Evolutionary conservation across 2,888 invertebrate species (phyloP).

Genomic region (Erebia aethiops): DNA sequence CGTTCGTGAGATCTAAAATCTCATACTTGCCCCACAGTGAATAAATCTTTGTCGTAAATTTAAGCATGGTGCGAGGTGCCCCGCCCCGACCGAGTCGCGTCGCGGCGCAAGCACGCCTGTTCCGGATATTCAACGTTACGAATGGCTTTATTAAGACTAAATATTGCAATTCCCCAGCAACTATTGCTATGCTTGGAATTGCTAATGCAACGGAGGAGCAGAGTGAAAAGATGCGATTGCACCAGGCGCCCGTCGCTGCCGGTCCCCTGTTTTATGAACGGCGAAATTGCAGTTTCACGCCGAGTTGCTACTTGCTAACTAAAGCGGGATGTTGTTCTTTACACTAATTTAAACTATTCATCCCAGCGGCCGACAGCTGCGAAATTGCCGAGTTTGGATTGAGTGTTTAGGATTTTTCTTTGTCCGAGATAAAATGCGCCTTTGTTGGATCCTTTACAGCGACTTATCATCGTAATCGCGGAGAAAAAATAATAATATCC

Average conservation of each 20-base stretch:
- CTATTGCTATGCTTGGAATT: conserved; percentile 74
- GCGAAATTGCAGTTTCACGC: conserved; percentile 72
- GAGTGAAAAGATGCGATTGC: conserved; percentile 76
- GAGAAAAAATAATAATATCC: conserved; percentile 57
- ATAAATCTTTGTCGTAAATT: conserved; percentile 66
- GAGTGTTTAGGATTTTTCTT: conserved; percentile 38
- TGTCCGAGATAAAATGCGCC: conserved; percentile 32
- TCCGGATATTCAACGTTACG: conserved; percentile 74
- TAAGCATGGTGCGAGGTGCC: conserved; percentile 49
- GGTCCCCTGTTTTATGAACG: conserved; percentile 71
- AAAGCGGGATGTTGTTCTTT: conserved; percentile 60
- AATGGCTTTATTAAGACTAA: conserved; percentile 80
- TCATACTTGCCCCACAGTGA: conserved; percentile 30
- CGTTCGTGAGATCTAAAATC: no score
- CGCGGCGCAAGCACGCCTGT: conserved; percentile 58
- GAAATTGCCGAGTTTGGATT: conserved; percentile 41
- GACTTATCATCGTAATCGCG: conserved; percentile 50
- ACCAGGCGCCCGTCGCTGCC: conserved; percentile 54
- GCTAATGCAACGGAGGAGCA: conserved; percentile 67
- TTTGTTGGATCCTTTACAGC: conserved; percentile 25
- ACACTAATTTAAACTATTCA: conserved; percentile 61
- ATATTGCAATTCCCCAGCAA: conserved; percentile 77
- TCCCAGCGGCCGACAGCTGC: conserved; percentile 46
- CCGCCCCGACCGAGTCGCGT: conserved; percentile 60
- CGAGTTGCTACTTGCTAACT: conserved; percentile 51